Percentiles rank a stretch among this genome's conserved stretches.
phyloP scores from a whole-genome alignment of 2,888 invertebrate genomes.

The Lysandra coridon region DNA sequence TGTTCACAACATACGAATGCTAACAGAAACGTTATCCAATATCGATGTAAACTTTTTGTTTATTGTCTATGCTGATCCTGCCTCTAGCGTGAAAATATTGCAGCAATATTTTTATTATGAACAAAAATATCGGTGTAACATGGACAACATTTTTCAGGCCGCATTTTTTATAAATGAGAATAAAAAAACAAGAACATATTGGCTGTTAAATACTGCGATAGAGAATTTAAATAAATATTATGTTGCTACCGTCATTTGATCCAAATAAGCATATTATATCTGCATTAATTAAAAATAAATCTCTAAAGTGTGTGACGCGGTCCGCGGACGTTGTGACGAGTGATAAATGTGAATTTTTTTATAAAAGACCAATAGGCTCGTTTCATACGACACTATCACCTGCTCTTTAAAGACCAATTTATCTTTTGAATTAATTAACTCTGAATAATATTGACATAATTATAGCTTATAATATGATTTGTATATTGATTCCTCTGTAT shows the following conservation, averaged over 20 bases:
- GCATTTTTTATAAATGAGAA: neutral
- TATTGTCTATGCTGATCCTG: too few species aligned
- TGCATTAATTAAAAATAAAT: conserved; percentile 1
- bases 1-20: too few species aligned
- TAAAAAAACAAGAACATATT: neutral
- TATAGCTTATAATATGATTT: neutral
- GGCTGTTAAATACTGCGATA: neutral
- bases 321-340: neutral
- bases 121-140: neutral
- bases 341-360: neutral
- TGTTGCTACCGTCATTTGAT: neutral
- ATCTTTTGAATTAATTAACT: conserved; percentile 6
- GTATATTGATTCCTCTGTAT: neutral
- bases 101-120: neutral
- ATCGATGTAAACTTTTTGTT: too few species aligned
- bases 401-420: neutral
- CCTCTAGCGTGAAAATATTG: too few species aligned
- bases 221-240: neutral
- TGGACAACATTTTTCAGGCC: neutral
- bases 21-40: too few species aligned
- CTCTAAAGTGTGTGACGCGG: neutral
- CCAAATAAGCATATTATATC: neutral
- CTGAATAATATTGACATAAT: conserved; percentile 8
- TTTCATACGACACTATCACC: neutral
- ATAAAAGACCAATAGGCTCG: neutral